phyloP scores from a whole-genome alignment of 2,797 vertebrate genomes.

The Novumbra hubbsi region DNA sequence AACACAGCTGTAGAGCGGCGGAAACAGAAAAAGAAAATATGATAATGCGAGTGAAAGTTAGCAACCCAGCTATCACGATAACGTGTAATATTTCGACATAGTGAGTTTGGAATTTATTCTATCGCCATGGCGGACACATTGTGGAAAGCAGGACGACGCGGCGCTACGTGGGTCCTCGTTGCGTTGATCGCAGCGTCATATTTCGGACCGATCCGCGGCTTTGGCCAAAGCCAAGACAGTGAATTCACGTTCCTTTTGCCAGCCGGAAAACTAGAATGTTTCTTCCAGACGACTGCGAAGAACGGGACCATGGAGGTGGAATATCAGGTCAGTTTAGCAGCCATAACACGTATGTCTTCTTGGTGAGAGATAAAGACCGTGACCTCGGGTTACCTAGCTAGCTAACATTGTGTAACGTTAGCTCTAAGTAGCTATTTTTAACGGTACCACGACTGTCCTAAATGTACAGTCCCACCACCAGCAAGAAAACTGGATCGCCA shows the following conservation, averaged over 20 bases:
- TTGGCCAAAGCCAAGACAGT: constrained; percentile 74
- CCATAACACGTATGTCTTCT: too few species aligned
- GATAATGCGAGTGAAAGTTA: constrained; percentile 30
- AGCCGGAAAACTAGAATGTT: constrained; percentile 83
- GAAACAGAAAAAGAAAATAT: constrained; percentile 49
- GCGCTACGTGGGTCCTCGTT: not conserved
- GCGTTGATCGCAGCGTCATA: constrained; percentile 29
- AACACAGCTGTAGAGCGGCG: constrained; percentile 50
- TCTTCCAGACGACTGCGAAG: constrained; percentile 79
- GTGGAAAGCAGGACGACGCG: not conserved
- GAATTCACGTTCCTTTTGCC: constrained; percentile 88
- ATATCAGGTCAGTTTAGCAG: constrained; percentile 77
- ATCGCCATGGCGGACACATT: not conserved
- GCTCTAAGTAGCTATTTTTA: not conserved
- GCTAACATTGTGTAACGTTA: not conserved
- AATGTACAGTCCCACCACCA: not conserved
- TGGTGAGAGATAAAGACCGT: not conserved
- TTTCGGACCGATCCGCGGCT: constrained; percentile 29
- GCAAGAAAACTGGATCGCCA: not conserved
- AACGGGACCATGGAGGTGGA: constrained; percentile 86
- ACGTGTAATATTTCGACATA: not conserved
- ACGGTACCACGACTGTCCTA: not conserved
- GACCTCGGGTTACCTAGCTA: not conserved
- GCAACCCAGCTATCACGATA: not conserved
- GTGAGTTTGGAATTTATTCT: not conserved